A percentile compares a stretch with the other conserved stretches of the same genome.
Conservation (phyloP, 2,888 invertebrate species). For the Aphidoletes aphidimyza region DNA sequence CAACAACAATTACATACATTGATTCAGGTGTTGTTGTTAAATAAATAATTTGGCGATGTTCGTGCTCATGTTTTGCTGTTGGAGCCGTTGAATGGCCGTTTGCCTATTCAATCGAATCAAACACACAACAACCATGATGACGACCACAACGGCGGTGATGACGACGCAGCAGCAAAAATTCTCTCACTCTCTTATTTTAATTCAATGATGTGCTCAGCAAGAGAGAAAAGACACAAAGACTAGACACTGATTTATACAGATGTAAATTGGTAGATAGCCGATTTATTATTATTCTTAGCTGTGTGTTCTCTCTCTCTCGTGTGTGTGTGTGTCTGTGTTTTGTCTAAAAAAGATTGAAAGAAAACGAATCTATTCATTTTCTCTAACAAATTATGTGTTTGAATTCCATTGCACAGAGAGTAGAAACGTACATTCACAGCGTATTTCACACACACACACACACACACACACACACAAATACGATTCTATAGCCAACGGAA, state of each 20-base stretch:
- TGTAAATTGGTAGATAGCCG: constrained; percentile 49
- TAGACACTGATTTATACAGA: constrained; percentile 46
- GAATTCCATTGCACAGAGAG: background rate
- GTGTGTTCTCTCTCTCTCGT: too few relatives aligned
- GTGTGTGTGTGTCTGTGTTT: too few relatives aligned
- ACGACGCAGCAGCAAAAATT: background rate
- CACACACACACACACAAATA: too few relatives aligned
- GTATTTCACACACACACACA: too few relatives aligned
- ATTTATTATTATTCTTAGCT: background rate
- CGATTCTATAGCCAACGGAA: background rate
- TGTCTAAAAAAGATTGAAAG: background rate
- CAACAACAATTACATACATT: background rate
- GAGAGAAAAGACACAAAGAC: constrained; percentile 9
- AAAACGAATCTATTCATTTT: constrained; percentile 47
- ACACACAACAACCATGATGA: background rate
- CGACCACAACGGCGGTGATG: too few relatives aligned
- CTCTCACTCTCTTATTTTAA: background rate
- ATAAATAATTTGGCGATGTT: constrained; percentile 31
- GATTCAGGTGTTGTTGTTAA: background rate
- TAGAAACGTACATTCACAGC: background rate
- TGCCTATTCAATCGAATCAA: too few relatives aligned
- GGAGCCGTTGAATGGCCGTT: too few relatives aligned
- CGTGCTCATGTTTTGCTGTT: background rate
- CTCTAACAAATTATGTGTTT: background rate
- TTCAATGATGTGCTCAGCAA: constrained; percentile 2